Base-by-base conservation (phyloP, 64 coral and sea anemone genomes). In the Montipora foliosa region DNA sequence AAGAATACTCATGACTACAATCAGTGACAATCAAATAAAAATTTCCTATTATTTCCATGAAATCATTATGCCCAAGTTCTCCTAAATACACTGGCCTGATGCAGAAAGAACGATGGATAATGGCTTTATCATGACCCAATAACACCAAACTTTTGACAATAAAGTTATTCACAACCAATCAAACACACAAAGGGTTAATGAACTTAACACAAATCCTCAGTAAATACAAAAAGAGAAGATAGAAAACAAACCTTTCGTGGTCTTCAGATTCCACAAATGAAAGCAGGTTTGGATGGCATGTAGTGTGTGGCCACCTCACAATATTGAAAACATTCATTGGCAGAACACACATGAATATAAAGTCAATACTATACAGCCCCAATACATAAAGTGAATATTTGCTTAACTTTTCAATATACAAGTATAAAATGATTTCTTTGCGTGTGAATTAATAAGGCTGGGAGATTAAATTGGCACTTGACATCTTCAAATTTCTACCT, bases 211-310 rank as follows among this genome's bases (percentile, higher is more conserved):
- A 71, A 22, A 6, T 4, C 21, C 5, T 20, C 12, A 68, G 12
- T 9, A 6, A 80, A 46, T 44, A 24, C 3, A 46, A 2, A 86
- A 51, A 49, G 5, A 1, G 24, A 45, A 44, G n/a, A 6, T 37
- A 69, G 48, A 44, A 47, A 49, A 49, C 82, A 86, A 86, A 86
- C 82, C 82, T 86, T 47, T 78, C 2, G 10, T 17, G 13, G 44
- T 67, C 4, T 44, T 6, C 19, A 50, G 20, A 49, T 44, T 69
- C 44, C 6, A 67, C 60, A 72, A 47, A 22, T 47, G 20, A 86
- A 67, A n/a, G 47, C 14, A 47, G 11, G 7, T n/a, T 9, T 71
- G 67, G 16, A 50, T 15, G 16, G 45, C 11, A 44, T 29, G 24
- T 13, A 16, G 15, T 47, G 37, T 49, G 45, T 8, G 25, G 66